Conservation (phyloP, 2,888 invertebrate species). For the Leptinotarsa tumamoca region DNA sequence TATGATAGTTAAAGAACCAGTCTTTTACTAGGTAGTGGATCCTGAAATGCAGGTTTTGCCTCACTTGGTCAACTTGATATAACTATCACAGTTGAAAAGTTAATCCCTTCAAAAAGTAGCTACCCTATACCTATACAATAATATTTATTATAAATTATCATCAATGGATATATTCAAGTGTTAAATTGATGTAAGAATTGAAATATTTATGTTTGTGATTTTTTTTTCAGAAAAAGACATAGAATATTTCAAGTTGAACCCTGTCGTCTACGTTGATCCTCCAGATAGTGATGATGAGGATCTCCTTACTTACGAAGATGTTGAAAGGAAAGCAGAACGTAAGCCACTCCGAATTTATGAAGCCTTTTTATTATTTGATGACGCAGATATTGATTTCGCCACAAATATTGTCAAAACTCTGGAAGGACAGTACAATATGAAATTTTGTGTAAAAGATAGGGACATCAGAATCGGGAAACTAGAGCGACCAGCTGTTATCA, state of each 20-base stretch:
- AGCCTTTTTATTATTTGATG: slow-evolving; percentile 82
- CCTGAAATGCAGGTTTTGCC: too few relatives aligned
- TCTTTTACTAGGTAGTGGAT: too few relatives aligned
- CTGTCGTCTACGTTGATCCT: slow-evolving; percentile 38
- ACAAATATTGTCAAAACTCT: slow-evolving; percentile 74
- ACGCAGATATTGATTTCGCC: slow-evolving; percentile 80
- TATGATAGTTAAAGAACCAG: too few relatives aligned
- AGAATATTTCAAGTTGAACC: slow-evolving; percentile 47
- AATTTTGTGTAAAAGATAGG: slow-evolving; percentile 80
- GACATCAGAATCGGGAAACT: slow-evolving; percentile 80
- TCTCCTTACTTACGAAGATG: slow-evolving; percentile 61
- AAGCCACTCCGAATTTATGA: slow-evolving; percentile 75
- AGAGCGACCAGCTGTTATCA: slow-evolving; percentile 79
- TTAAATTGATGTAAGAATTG: neutral
- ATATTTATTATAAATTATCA: slow-evolving; percentile 15
- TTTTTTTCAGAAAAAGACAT: slow-evolving; percentile 56
- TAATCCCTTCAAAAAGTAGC: too few relatives aligned
- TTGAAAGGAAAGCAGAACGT: slow-evolving; percentile 50
- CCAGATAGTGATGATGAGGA: slow-evolving; percentile 52
- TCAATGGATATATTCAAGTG: neutral
- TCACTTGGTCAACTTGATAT: too few relatives aligned
- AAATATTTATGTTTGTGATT: too few relatives aligned
- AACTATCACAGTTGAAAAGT: too few relatives aligned
- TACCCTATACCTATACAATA: neutral
- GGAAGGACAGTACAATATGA: slow-evolving; percentile 73